phyloP scores from a whole-genome alignment of 2,888 invertebrate species.

The Acrobasis repandana region DNA sequence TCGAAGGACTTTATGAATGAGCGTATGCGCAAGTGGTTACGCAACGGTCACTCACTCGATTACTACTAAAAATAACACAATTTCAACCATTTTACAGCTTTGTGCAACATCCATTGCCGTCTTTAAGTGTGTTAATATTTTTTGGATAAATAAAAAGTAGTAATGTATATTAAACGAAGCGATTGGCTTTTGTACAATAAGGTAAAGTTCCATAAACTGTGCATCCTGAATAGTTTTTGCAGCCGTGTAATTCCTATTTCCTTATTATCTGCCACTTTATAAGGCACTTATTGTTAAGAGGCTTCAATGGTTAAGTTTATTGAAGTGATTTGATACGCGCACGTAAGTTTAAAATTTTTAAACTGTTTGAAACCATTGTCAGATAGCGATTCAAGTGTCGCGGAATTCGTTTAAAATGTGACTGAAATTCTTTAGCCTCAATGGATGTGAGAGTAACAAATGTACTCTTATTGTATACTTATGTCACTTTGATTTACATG shows the following conservation, averaged over 20 bases:
- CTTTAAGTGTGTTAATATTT: not conserved
- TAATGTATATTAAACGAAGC: not conserved
- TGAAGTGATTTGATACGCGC: constrained; percentile 51
- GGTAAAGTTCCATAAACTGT: constrained; percentile 14
- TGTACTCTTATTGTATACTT: constrained; percentile 7
- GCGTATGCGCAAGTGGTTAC: constrained; percentile 56
- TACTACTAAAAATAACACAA: not conserved
- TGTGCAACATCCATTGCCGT: constrained; percentile 1
- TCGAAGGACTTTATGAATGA: constrained; percentile 53
- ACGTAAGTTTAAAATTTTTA: constrained; percentile 30
- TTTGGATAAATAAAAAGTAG: not conserved
- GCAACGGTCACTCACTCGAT: constrained; percentile 44
- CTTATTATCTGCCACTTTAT: constrained; percentile 54
- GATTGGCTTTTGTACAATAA: not conserved
- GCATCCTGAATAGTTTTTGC: constrained; percentile 30
- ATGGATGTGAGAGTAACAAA: constrained; percentile 8
- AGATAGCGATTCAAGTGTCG: constrained; percentile 29
- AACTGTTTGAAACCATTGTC: constrained; percentile 31
- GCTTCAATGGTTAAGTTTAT: constrained; percentile 36
- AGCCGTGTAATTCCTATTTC: constrained; percentile 58
- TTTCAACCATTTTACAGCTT: not conserved
- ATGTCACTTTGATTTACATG: constrained; percentile 19
- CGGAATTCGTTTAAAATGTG: constrained; percentile 29
- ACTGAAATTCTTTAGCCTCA: constrained; percentile 26
- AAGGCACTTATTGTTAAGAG: constrained; percentile 34